These are phyloP conservation scores for Alligator sinensis DNA, from an alignment of 2,113 vertebrate genomes.

Conservation along the genomic window DNA sequence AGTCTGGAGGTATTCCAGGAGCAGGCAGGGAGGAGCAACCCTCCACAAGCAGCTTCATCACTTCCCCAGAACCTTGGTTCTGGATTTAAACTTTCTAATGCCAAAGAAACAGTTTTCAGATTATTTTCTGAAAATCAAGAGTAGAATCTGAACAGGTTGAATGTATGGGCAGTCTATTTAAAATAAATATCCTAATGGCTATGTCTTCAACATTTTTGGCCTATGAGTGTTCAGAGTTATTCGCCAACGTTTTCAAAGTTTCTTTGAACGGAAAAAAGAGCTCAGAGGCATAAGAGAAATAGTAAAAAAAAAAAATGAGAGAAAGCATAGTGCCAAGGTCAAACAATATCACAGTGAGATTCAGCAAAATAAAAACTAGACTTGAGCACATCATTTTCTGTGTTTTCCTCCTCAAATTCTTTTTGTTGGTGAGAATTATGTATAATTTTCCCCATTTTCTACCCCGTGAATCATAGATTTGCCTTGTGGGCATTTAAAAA, in stretches of 20 bases:
- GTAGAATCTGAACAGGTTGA: neutral
- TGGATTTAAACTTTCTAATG: neutral
- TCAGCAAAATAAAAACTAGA: neutral
- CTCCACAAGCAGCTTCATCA: too few species aligned
- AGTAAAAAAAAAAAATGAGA: neutral
- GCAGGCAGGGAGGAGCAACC: too few species aligned
- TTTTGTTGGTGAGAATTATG: neutral
- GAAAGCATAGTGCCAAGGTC: neutral
- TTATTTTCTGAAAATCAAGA: neutral
- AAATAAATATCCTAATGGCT: neutral
- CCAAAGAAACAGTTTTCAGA: neutral
- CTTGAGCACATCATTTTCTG: neutral
- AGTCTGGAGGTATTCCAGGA: too few species aligned
- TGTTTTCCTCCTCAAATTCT: neutral
- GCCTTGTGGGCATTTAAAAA: neutral
- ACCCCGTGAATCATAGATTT: neutral
- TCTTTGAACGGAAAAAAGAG: neutral
- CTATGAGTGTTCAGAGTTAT: neutral
- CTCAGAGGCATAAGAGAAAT: neutral
- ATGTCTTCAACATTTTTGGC: neutral
- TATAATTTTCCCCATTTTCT: neutral
- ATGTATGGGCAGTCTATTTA: neutral
- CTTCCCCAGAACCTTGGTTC: neutral
- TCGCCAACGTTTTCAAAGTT: neutral
- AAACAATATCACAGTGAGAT: neutral